Conservation (phyloP, 2,888 invertebrate genomes). For the Holacanthella duospinosa region DNA sequence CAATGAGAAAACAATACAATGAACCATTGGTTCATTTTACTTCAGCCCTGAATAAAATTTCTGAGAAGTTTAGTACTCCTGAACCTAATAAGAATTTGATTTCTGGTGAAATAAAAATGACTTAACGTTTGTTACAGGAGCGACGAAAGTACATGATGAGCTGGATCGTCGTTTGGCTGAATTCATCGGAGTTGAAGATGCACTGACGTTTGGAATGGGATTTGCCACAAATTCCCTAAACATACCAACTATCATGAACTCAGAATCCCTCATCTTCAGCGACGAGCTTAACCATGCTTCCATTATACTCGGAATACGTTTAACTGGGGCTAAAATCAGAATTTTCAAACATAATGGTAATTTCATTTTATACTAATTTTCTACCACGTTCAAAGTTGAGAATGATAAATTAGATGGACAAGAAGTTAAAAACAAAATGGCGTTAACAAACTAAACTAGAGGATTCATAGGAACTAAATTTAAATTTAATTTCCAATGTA, state of each 20-base stretch:
- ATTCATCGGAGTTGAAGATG: conserved; percentile 10
- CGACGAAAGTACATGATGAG: conserved; percentile 1
- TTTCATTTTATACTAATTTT: neutral
- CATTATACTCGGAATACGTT: conserved; percentile 6
- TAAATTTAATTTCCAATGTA: neutral
- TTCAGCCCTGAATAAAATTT: too few species aligned
- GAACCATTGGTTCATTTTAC: too few species aligned
- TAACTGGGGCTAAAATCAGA: conserved; percentile 6
- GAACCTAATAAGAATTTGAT: too few species aligned
- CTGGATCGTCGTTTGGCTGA: conserved; percentile 6
- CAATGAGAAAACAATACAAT: too few species aligned
- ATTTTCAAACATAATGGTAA: conserved; percentile 8
- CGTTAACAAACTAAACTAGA: neutral
- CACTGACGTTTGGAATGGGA: conserved; percentile 9
- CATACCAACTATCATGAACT: conserved; percentile 9
- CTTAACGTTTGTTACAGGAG: neutral
- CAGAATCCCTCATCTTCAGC: conserved; percentile 2
- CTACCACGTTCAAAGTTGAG: neutral
- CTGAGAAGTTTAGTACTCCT: too few species aligned
- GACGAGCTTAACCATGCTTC: conserved; percentile 10
- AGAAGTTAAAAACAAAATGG: too few species aligned
- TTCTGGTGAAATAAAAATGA: too few species aligned
- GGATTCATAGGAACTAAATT: neutral
- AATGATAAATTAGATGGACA: too few species aligned
- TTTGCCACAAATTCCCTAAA: conserved; percentile 11